A percentile compares a stretch with the other conserved stretches of the same genome.
These are phyloP conservation scores for Fukomys damarensis DNA, from an alignment of 2,113 vertebrate genomes.

Conservation along the genomic window DNA sequence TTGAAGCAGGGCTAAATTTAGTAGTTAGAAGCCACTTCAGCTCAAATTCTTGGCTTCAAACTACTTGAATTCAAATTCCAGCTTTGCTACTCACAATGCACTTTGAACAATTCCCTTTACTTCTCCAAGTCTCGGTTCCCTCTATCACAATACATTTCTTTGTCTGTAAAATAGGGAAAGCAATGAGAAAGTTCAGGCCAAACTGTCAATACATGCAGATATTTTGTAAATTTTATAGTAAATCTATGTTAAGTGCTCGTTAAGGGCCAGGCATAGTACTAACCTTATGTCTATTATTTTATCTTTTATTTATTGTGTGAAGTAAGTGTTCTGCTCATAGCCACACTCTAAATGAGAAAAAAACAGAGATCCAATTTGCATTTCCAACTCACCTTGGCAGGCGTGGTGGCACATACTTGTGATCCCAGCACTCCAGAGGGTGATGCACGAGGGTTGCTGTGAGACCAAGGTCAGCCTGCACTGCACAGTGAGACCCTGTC, in stretches of 20 bases:
- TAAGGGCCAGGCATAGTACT: not conserved
- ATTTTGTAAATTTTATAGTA: not conserved
- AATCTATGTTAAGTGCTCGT: not conserved
- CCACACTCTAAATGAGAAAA: not conserved
- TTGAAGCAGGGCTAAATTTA: not conserved
- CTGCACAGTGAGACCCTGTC: too few relatives aligned
- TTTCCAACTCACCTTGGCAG: not conserved
- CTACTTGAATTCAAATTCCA: not conserved
- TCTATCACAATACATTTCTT: not conserved
- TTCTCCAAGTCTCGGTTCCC: not conserved
- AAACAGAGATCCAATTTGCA: not conserved
- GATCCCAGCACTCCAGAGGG: too few relatives aligned
- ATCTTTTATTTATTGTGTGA: not conserved
- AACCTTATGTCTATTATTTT: not conserved
- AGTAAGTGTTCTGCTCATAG: not conserved
- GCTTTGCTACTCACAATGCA: not conserved
- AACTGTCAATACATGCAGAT: not conserved
- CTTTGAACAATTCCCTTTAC: not conserved
- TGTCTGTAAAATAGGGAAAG: not conserved
- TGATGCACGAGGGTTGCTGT: too few relatives aligned
- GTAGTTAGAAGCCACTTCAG: slow-evolving; percentile 1
- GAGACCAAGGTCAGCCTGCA: too few relatives aligned
- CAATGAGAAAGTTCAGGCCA: not conserved
- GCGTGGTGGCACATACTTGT: too few relatives aligned
- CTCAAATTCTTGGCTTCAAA: not conserved